Evolutionary conservation across 2,888 invertebrate genomes (phyloP).

Genomic region (Hypercompe scribonia): DNA sequence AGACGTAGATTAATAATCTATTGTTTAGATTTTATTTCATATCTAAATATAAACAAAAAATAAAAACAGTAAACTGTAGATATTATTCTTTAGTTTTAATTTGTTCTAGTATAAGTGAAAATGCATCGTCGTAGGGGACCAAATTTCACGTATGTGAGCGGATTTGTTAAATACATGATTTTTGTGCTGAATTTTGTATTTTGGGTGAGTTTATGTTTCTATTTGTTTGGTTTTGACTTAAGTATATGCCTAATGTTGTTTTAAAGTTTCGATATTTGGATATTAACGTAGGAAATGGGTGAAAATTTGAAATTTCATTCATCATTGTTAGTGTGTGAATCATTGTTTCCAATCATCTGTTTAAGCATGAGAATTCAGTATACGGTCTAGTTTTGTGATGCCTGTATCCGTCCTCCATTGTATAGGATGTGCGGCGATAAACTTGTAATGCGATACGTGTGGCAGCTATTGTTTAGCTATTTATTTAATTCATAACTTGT

Average conservation of each 20-base stretch:
- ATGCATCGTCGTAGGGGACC: conserved; percentile 89
- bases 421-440: conserved; percentile 36
- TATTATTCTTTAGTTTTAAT: conserved; percentile 21
- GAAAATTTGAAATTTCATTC: conserved; percentile 33
- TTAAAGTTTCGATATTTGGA: conserved; percentile 1
- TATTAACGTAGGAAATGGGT: conserved; percentile 14
- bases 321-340: conserved; percentile 56
- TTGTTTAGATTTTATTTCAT: conserved; percentile 36
- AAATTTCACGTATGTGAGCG: conserved; percentile 93
- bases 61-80: conserved; percentile 25
- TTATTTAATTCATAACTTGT: conserved; percentile 4
- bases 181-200: conserved; percentile 95
- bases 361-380: conserved; percentile 33
- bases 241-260: not conserved
- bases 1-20: conserved; percentile 40
- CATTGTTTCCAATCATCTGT: conserved; percentile 49
- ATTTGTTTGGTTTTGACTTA: not conserved
- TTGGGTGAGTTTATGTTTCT: conserved; percentile 90
- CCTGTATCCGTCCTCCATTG: conserved; percentile 49
- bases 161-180: conserved; percentile 96
- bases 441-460: conserved; percentile 36
- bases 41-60: conserved; percentile 28
- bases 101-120: conserved; percentile 51
- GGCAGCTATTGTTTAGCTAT: conserved; percentile 1
- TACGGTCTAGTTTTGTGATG: conserved; percentile 25